Conservation (phyloP, 2,797 vertebrate genomes). For the Falco cherrug region DNA sequence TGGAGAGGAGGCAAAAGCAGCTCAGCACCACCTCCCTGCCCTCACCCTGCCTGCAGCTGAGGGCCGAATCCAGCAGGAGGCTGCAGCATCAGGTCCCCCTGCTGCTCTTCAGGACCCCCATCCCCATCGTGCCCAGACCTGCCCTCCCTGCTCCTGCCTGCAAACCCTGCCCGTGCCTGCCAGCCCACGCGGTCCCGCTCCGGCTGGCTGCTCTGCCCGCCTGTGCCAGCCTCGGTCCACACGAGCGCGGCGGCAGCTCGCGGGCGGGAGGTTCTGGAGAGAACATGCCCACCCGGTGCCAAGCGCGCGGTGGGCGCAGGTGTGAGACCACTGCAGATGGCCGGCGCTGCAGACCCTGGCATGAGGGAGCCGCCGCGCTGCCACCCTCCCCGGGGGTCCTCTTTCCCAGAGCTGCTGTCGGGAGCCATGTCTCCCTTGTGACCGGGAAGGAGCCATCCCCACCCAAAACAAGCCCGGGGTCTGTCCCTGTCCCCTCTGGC, state of each 20-base stretch:
- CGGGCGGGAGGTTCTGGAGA: background rate
- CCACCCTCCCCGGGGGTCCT: background rate
- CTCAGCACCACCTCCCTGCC: background rate
- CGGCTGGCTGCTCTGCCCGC: background rate
- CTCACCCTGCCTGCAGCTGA: background rate
- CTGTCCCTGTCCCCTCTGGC: background rate
- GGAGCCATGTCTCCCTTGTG: rapidly evolving
- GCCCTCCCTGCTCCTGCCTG: background rate
- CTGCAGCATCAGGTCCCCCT: rapidly evolving
- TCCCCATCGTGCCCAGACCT: rapidly evolving
- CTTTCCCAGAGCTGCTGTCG: rapidly evolving
- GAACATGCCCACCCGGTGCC: background rate
- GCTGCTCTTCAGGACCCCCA: rapidly evolving
- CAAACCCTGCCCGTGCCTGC: background rate
- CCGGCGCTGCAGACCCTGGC: background rate
- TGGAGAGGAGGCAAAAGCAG: background rate
- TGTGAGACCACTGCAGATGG: slow-evolving; percentile 6
- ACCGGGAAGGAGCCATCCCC: background rate
- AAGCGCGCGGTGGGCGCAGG: background rate
- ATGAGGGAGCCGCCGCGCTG: background rate
- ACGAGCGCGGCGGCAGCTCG: background rate
- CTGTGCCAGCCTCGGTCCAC: background rate
- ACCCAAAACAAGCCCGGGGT: background rate
- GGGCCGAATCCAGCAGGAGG: rapidly evolving
- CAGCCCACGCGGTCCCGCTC: background rate